Conservation (phyloP, 2,888 invertebrate species). For the Macaria notata region DNA sequence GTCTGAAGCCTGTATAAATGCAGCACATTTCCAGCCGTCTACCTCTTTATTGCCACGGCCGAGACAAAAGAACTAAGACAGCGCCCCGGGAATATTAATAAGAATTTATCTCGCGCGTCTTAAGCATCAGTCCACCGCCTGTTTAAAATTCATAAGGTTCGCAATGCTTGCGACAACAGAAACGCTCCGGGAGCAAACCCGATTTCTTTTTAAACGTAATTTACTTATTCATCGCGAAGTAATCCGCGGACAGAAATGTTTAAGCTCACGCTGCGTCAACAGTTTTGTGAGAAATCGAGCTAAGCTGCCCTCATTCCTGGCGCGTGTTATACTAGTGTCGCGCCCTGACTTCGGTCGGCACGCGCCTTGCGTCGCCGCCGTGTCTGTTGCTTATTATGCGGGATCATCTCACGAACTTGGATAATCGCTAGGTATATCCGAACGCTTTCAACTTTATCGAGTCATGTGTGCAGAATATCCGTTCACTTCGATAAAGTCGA, state of each 20-base stretch:
- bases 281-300: constrained; percentile 50
- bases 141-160: constrained; percentile 45
- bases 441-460: constrained; percentile 29
- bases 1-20: constrained; percentile 69
- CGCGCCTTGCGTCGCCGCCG: no score
- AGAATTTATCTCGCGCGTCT: constrained; percentile 60
- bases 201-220: constrained; percentile 53
- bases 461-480: constrained; percentile 14
- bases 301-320: constrained; percentile 40
- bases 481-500: constrained; percentile 7
- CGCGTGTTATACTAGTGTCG: neutral
- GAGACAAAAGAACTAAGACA: constrained; percentile 73
- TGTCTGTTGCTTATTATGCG: constrained; percentile 40
- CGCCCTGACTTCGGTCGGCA: neutral
- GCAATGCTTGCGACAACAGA: constrained; percentile 37
- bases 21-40: constrained; percentile 73
- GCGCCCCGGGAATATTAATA: constrained; percentile 68
- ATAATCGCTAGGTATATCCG: constrained; percentile 37
- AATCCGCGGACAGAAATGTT: constrained; percentile 54
- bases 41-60: constrained; percentile 70
- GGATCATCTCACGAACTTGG: constrained; percentile 43
- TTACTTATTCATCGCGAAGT: constrained; percentile 58
- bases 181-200: constrained; percentile 30
- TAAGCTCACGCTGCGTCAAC: constrained; percentile 49
- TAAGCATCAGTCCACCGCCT: constrained; percentile 43